Evolutionary conservation across 2,888 invertebrate species (phyloP), one percentile per base, ranked within the genome.

Genomic region (Alloplasta piceator): DNA sequence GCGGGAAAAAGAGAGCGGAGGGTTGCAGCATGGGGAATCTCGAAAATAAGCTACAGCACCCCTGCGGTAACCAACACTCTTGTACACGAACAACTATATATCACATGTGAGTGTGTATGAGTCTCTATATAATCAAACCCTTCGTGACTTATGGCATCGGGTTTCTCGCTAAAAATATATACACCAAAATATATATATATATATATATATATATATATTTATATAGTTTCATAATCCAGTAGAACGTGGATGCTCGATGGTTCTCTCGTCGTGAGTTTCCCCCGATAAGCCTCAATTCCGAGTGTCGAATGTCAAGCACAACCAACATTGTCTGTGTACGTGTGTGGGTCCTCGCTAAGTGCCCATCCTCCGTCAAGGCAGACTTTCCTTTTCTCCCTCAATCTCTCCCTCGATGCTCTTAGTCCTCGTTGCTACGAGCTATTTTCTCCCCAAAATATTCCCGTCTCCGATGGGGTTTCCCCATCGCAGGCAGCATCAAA

Each of bases 101-200:
- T 46, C 26, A 48, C 38, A n/a, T 48, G 10, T 38, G 39, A 58
- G 16, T 36, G 58, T 41, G 52, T 14, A 14, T 7, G 48, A 48
- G 48, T 7, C 39, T 16, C 74, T 48, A 56, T 48, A 43, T 68
- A 50, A 67, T 75, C 79, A 55, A 55, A 67, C 60, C 74, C 81
- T 60, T 72, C 78, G 83, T 87, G 86, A 87, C 87, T 87, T 88
- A 86, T 83, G 83, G 87, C 86, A 86, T 87, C 86, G 83, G 83
- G 84, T 88, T 87, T 85, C 86, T 64, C 64, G 78, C 78, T 80
- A 75, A 83, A 85, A 84, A 85, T 61, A 61, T 43, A 75, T 43
- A 68, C 82, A 82, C 80, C n/a, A n/a, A n/a, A 7, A 7, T 5
- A 7, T 41, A 7, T 58, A 50, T 39, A 66, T 48, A 74, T 82